A percentile compares a stretch with the other conserved stretches of the same genome.
phyloP scores from a whole-genome alignment of 2,113 vertebrate species.

The Haemorhous mexicanus region DNA sequence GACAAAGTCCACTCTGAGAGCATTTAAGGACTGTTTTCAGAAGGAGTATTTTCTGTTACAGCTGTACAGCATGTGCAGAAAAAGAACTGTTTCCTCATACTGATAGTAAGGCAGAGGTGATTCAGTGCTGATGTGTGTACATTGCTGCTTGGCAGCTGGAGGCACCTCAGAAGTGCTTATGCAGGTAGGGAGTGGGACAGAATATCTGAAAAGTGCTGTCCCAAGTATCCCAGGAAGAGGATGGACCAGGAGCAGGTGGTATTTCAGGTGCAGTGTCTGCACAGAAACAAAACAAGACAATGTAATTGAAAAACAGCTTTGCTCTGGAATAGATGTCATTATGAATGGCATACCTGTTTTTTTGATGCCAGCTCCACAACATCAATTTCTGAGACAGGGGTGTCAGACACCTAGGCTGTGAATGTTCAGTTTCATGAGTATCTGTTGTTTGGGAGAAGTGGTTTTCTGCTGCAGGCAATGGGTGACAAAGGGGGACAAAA shows the following conservation, averaged over 20 bases:
- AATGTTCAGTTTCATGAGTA: neutral
- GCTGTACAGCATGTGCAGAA: neutral
- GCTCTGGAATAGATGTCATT: neutral
- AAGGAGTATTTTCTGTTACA: neutral
- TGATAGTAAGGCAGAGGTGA: neutral
- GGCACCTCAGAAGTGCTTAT: neutral
- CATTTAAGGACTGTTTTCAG: neutral
- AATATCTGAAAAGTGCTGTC: neutral
- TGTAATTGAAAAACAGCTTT: neutral
- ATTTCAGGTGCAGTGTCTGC: fast-evolving
- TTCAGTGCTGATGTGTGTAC: fast-evolving
- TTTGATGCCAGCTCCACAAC: neutral
- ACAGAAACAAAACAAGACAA: neutral
- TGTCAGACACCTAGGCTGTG: neutral
- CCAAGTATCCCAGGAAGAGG: neutral
- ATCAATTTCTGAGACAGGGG: neutral
- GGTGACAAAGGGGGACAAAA: neutral
- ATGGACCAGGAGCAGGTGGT: neutral
- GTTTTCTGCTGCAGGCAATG: neutral
- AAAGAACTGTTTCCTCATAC: neutral
- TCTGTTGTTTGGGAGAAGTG: neutral
- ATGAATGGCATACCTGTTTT: neutral
- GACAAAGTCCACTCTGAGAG: neutral
- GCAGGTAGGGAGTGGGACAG: neutral
- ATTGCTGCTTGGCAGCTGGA: fast-evolving